Percentiles rank a stretch among this genome's conserved stretches.
Conservation (phyloP, 2,113 vertebrate genomes). For the Conger conger region DNA sequence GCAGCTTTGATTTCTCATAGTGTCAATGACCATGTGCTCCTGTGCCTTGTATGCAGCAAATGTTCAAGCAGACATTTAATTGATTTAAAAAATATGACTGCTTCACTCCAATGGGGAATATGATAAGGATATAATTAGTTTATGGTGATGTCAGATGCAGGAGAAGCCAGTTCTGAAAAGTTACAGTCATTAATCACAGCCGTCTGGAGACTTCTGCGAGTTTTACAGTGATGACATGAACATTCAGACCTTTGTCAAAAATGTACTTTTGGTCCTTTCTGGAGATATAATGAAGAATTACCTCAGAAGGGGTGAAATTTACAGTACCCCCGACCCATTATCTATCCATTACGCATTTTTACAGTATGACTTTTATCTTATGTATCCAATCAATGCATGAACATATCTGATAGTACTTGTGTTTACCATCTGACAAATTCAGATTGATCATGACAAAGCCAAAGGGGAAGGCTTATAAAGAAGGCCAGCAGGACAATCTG, state of each 20-base stretch:
- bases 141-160: conserved; percentile 43
- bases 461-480: too few relatives aligned
- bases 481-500: too few relatives aligned
- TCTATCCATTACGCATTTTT: background rate
- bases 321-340: conserved; percentile 12
- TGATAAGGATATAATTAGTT: conserved; percentile 24
- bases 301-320: conserved; percentile 39
- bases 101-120: background rate
- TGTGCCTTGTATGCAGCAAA: background rate
- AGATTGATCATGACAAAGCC: too few relatives aligned
- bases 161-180: conserved; percentile 47
- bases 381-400: too few relatives aligned
- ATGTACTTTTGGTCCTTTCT: conserved; percentile 50
- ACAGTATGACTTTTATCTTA: too few relatives aligned
- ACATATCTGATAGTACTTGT: too few relatives aligned
- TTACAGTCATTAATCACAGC: conserved; percentile 42
- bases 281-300: conserved; percentile 46
- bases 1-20: background rate
- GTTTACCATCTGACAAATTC: too few relatives aligned
- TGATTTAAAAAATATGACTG: background rate
- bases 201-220: conserved; percentile 50
- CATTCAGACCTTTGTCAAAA: conserved; percentile 54
- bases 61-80: too few relatives aligned
- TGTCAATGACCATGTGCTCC: background rate
- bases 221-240: conserved; percentile 51